Evolutionary conservation across 1,140 invertebrate genomes (phyloP).

Genomic region (Steinernema khuongi): DNA sequence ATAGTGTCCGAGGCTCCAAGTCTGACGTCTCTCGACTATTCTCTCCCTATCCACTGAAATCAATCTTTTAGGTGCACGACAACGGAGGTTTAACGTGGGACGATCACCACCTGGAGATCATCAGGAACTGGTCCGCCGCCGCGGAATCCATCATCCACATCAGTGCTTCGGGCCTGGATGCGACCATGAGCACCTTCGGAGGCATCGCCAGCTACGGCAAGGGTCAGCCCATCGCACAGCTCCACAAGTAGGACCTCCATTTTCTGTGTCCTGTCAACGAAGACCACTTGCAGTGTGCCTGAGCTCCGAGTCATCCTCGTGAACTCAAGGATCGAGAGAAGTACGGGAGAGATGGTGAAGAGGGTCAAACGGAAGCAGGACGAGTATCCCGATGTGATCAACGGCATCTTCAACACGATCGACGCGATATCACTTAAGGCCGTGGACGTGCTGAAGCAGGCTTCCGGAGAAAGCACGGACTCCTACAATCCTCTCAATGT

Average conservation of each 20-base stretch:
- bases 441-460: conserved; percentile 45
- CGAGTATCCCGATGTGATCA: conserved; percentile 56
- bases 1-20: too few species aligned
- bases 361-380: conserved; percentile 63
- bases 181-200: conserved; percentile 58
- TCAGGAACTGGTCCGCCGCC: conserved; percentile 57
- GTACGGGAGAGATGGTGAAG: conserved; percentile 73
- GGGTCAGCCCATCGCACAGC: conserved; percentile 50
- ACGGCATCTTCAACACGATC: conserved; percentile 52
- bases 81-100: conserved; percentile 56
- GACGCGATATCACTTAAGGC: conserved; percentile 55
- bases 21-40: too few species aligned
- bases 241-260: conserved; percentile 54
- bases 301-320: conserved; percentile 70
- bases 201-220: conserved; percentile 56
- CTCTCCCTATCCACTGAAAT: too few species aligned
- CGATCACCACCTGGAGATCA: conserved; percentile 55
- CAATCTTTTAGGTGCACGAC: conserved; percentile 42
- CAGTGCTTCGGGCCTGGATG: conserved; percentile 55
- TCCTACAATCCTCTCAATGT: conserved; percentile 54
- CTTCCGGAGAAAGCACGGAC: conserved; percentile 45
- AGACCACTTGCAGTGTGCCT: conserved; percentile 57
- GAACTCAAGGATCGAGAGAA: conserved; percentile 74
- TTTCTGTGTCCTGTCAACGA: conserved; percentile 60
- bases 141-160: conserved; percentile 58